A percentile compares a stretch with the other conserved stretches of the same genome.
Conservation (phyloP, 2,888 invertebrate species). For the Agrotis exclamationis region DNA sequence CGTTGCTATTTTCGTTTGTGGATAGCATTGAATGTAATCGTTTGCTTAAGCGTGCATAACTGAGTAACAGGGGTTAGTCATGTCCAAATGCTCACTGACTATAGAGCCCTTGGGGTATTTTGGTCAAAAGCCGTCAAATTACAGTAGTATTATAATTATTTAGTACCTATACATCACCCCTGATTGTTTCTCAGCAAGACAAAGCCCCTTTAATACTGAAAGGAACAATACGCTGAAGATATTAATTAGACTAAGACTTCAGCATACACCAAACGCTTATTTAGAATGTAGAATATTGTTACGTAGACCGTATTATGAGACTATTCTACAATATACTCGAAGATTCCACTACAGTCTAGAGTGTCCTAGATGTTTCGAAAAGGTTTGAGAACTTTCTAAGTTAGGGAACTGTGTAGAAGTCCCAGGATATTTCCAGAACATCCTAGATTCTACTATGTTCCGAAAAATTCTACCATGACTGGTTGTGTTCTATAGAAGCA, state of each 20-base stretch:
- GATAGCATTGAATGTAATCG: slow-evolving; percentile 26
- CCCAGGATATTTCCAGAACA: no score
- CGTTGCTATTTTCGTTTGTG: slow-evolving; percentile 36
- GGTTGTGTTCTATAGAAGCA: no score
- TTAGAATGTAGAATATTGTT: background rate
- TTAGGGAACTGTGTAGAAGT: no score
- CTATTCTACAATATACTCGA: no score
- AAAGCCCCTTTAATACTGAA: background rate
- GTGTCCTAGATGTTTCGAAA: no score
- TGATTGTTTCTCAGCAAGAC: background rate
- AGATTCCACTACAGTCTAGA: no score
- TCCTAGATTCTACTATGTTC: no score
- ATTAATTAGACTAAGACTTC: background rate
- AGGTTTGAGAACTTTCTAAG: no score
- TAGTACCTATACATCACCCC: background rate
- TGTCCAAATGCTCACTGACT: slow-evolving; percentile 21
- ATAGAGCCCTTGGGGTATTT: slow-evolving; percentile 8
- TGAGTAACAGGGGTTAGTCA: slow-evolving; percentile 18
- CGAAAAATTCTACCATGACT: no score
- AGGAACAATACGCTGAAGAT: background rate
- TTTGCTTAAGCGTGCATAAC: slow-evolving; percentile 35
- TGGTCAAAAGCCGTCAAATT: slow-evolving; percentile 11
- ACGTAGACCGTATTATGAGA: no score
- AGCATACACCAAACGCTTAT: background rate
- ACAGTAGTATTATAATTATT: background rate